Percentiles rank a stretch among this genome's conserved stretches.
These are phyloP conservation scores for Gobio gobio DNA, from an alignment of 2,113 vertebrate genomes.

Conservation along the genomic window DNA sequence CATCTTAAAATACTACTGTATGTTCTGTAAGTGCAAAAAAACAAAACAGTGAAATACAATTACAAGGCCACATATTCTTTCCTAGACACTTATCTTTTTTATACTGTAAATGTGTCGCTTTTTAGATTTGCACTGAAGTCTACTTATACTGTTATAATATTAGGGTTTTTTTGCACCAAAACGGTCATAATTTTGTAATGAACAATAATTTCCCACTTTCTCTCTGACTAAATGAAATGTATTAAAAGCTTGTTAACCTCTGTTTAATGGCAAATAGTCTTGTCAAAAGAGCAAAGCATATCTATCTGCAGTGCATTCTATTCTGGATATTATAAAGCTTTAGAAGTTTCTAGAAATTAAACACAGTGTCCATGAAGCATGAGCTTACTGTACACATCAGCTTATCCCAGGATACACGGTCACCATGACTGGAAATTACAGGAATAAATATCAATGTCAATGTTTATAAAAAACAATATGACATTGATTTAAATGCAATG, in stretches of 20 bases:
- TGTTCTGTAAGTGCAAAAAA: not conserved
- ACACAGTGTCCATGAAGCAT: conserved; percentile 1
- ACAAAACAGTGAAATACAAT: not conserved
- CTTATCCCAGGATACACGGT: not conserved
- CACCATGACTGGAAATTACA: not conserved
- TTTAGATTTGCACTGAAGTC: not conserved
- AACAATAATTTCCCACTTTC: not conserved
- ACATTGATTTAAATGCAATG: not conserved
- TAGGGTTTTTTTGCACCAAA: not conserved
- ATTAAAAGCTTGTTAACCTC: not conserved
- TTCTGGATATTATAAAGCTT: not conserved
- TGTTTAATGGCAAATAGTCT: not conserved
- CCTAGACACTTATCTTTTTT: not conserved
- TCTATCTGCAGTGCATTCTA: not conserved
- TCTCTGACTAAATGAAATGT: not conserved
- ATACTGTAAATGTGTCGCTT: not conserved
- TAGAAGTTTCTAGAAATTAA: not conserved
- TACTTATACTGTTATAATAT: not conserved
- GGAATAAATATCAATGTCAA: not conserved
- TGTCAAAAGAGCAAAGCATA: not conserved
- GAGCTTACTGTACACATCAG: not conserved
- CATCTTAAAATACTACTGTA: not conserved
- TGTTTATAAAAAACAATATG: not conserved
- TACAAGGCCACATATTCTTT: not conserved
- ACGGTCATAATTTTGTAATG: not conserved